Base-by-base conservation (phyloP, 2,888 invertebrate genomes). In the Ormyrus rosae region DNA sequence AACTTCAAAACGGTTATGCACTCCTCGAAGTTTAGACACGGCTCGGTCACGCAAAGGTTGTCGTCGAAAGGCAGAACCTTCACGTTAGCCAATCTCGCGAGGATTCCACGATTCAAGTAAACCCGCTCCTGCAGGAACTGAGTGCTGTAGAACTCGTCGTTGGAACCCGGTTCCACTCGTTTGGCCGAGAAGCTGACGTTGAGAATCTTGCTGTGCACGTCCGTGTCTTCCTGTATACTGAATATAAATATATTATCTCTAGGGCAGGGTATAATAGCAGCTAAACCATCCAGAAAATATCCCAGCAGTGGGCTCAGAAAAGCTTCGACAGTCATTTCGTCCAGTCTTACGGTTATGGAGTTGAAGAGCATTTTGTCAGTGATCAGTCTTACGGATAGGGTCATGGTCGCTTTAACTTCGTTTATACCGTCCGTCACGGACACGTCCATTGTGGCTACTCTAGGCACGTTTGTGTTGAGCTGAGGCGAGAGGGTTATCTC, bases 11-110 rank as follows among this genome's bases (percentile, higher is more conserved):
- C 96, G 0, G 98, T 97, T 34, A 96, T 92, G 85, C 99, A 99
- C 87, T 96, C 95, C 88, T 99, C 98, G 88, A 95, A 98, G 91
- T 98, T 98, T 1, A 97, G 92, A 87, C 99, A 99, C 0, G 98
- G 98, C 88, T 99, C 99, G 73, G 96, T 94, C 0, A 98, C 96
- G 90, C 99, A 99, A 0, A 99, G 93, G 91, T 98, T 98, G 90
- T 99, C 99, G 88, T 98, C 98, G 90, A 99, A 99, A 0, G 99
- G 98, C 8, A 98, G 91, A 0, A 99, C 96, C 93, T 96, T 96
- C 5, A 98, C 95, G 0, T 97, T 97, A 5, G 98, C 96, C 5
- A 98, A 91, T 80, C 96, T 93, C 0, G 97, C 97, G 45, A 99
- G 91, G 9, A 97, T 96, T 0, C 96, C 95, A 53, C 98, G 93